Percentiles rank a stretch among this genome's conserved stretches.
These are phyloP conservation scores for Geococcyx californianus DNA, from an alignment of 2,113 vertebrate genomes.

Conservation along the genomic window DNA sequence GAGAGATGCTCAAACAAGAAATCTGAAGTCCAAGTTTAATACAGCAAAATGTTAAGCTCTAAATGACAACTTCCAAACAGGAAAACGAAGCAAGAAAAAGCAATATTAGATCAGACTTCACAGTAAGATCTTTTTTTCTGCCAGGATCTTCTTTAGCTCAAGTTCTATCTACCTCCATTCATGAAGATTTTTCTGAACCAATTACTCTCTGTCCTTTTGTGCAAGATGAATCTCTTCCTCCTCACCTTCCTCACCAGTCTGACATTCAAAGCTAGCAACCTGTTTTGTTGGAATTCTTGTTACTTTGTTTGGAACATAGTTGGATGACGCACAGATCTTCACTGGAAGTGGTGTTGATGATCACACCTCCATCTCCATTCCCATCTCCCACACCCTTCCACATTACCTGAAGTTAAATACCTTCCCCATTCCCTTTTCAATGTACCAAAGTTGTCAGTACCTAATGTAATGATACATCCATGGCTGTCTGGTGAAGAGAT, in stretches of 20 bases:
- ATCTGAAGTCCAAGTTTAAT: neutral
- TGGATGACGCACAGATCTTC: neutral
- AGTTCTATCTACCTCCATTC: neutral
- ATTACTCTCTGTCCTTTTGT: neutral
- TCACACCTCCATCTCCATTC: neutral
- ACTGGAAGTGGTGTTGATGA: fast-evolving
- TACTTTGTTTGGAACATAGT: neutral
- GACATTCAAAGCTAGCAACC: neutral
- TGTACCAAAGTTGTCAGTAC: neutral
- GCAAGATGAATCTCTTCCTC: neutral
- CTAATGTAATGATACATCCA: neutral
- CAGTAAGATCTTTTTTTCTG: neutral
- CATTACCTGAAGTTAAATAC: neutral
- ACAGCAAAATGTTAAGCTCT: neutral
- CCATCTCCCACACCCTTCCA: neutral
- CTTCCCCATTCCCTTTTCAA: neutral
- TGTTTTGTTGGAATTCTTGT: neutral
- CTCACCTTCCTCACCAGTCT: neutral
- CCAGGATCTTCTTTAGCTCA: neutral
- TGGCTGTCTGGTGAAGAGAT: neutral
- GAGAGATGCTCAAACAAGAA: neutral
- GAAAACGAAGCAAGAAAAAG: neutral
- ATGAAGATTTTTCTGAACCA: neutral
- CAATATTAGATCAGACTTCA: neutral
- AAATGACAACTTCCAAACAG: neutral